Conservation (phyloP, 1,140 invertebrate species). For the Macrocentrus cingulum region DNA sequence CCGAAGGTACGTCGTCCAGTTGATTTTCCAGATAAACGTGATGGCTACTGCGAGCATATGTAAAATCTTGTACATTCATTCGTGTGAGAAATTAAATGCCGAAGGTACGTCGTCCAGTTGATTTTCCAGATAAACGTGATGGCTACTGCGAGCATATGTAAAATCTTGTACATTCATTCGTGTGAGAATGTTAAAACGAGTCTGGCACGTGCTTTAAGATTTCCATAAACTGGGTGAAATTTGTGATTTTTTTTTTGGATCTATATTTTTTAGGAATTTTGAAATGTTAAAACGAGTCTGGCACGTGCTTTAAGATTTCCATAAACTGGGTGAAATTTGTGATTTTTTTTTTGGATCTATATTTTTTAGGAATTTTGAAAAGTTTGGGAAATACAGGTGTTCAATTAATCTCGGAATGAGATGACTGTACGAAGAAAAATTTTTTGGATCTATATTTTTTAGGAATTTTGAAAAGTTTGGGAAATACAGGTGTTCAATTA, state of each 20-base stretch:
- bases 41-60: conserved; percentile 21
- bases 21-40: conserved; percentile 34
- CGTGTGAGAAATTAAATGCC: conserved; percentile 33
- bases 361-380: too few relatives aligned
- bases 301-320: conserved; percentile 30
- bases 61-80: conserved; percentile 38
- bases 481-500: too few relatives aligned
- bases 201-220: conserved; percentile 31
- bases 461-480: too few relatives aligned
- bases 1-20: conserved; percentile 35
- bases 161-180: neutral
- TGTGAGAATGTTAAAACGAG: neutral
- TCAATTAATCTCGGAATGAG: too few relatives aligned
- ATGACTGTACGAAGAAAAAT: too few relatives aligned
- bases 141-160: conserved; percentile 23
- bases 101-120: conserved; percentile 36
- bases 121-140: conserved; percentile 32
- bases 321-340: too few relatives aligned
- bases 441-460: too few relatives aligned
- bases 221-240: too few relatives aligned
- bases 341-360: too few relatives aligned
- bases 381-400: too few relatives aligned
- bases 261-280: too few relatives aligned
- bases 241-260: too few relatives aligned
- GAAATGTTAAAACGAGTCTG: conserved; percentile 18